These are phyloP conservation scores for Poeciliopsis paucimaculata DNA, from an alignment of 2,797 vertebrate genomes.

Conservation along the genomic window DNA sequence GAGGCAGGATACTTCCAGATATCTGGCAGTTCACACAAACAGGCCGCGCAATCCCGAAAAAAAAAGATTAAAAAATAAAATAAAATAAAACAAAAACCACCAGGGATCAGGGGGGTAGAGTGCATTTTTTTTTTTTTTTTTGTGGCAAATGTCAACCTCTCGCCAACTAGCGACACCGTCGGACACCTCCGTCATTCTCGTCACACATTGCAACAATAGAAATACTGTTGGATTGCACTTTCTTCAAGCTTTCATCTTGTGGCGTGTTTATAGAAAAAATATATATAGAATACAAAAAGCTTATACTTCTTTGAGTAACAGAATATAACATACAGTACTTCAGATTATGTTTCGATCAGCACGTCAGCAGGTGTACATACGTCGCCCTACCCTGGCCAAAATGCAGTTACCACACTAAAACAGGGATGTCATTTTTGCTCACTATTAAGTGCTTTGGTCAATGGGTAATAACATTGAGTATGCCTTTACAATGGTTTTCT, in stretches of 20 bases:
- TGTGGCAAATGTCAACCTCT: conserved; percentile 76
- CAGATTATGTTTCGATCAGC: conserved; percentile 83
- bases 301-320: conserved; percentile 85
- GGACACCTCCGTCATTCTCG: conserved; percentile 57
- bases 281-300: conserved; percentile 85
- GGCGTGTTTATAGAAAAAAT: conserved; percentile 83
- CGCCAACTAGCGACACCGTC: conserved; percentile 70
- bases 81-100: conserved; percentile 55
- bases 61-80: not conserved
- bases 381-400: conserved; percentile 65
- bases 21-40: conserved; percentile 79
- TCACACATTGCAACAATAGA: conserved; percentile 80
- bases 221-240: conserved; percentile 84
- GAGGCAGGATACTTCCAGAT: conserved; percentile 79
- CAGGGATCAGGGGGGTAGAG: conserved; percentile 57
- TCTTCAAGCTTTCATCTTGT: conserved; percentile 82
- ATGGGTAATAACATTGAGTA: conserved; percentile 74
- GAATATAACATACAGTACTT: conserved; percentile 85
- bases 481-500: conserved; percentile 76
- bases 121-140: conserved; percentile 66
- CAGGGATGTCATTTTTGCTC: conserved; percentile 72
- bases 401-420: conserved; percentile 68
- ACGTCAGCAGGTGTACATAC: conserved; percentile 82
- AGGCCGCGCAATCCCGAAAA: conserved; percentile 68
- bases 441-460: conserved; percentile 82